Evolutionary conservation across 2,888 invertebrate species (phyloP).

Genomic region (Caenorhabditis zanzibari): DNA sequence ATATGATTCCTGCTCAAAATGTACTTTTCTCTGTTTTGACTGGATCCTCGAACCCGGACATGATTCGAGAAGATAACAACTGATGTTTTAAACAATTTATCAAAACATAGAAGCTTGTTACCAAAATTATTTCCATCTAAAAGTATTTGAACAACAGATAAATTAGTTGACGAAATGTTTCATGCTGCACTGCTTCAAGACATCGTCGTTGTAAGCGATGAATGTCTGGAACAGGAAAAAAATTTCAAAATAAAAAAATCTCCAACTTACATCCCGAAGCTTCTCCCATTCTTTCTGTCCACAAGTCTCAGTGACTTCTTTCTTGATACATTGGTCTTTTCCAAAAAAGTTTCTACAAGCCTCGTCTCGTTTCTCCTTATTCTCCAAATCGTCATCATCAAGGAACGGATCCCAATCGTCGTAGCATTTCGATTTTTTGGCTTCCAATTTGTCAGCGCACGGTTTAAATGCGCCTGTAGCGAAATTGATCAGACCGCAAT

Average conservation of each 20-base stretch:
- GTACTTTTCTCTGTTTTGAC: too few species aligned
- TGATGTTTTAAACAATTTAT: too few species aligned
- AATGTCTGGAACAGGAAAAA: neutral
- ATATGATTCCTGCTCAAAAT: too few species aligned
- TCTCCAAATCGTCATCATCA: neutral
- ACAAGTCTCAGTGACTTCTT: conserved; percentile 23
- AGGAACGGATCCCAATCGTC: neutral
- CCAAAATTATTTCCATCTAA: neutral
- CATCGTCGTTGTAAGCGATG: neutral
- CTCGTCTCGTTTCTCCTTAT: neutral
- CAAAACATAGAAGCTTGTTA: too few species aligned
- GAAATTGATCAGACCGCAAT: conserved; percentile 13
- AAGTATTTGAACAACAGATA: too few species aligned
- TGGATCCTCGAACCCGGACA: too few species aligned
- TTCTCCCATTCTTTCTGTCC: conserved; percentile 29
- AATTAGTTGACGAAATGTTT: too few species aligned
- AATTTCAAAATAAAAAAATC: too few species aligned
- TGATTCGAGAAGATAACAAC: too few species aligned
- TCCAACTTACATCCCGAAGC: conserved; percentile 29
- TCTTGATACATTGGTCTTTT: conserved; percentile 35
- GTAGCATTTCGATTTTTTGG: too few species aligned
- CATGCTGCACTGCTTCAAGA: neutral
- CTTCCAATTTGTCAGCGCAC: too few species aligned
- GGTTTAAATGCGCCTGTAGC: too few species aligned
- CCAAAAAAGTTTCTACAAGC: conserved; percentile 43